Conservation (phyloP, 2,888 invertebrate genomes). For the Syrista parreyssii region DNA sequence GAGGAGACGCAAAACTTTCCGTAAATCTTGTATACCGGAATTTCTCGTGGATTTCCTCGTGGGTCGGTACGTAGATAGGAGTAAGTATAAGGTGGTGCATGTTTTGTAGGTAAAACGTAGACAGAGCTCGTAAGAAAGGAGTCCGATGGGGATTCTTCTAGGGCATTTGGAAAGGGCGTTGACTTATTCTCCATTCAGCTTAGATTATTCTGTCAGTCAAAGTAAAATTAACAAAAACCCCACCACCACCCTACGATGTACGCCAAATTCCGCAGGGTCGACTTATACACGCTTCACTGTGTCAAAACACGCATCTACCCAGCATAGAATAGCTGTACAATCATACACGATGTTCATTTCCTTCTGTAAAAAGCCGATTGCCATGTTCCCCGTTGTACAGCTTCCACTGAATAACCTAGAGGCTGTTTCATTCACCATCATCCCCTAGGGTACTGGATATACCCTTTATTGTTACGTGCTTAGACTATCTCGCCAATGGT, state of each 20-base stretch:
- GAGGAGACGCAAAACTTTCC: constrained; percentile 5
- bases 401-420: constrained; percentile 36
- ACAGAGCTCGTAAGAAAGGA: neutral
- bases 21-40: neutral
- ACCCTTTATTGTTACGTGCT: constrained; percentile 36
- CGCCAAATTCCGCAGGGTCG: neutral
- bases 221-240: constrained; percentile 42
- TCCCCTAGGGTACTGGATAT: constrained; percentile 21
- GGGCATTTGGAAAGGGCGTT: constrained; percentile 8
- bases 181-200: constrained; percentile 36
- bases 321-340: neutral
- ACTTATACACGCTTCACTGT: neutral
- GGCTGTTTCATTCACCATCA: constrained; percentile 40
- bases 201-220: constrained; percentile 53
- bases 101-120: neutral
- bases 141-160: neutral
- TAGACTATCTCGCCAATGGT: constrained; percentile 12
- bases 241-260: neutral
- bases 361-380: constrained; percentile 37
- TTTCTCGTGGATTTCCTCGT: neutral
- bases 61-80: neutral
- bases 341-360: neutral
- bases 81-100: neutral
- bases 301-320: neutral
- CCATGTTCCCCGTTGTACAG: constrained; percentile 2